Evolutionary conservation across 2,888 invertebrate species (phyloP).

Genomic region (Malthinus seriepunctatus): DNA sequence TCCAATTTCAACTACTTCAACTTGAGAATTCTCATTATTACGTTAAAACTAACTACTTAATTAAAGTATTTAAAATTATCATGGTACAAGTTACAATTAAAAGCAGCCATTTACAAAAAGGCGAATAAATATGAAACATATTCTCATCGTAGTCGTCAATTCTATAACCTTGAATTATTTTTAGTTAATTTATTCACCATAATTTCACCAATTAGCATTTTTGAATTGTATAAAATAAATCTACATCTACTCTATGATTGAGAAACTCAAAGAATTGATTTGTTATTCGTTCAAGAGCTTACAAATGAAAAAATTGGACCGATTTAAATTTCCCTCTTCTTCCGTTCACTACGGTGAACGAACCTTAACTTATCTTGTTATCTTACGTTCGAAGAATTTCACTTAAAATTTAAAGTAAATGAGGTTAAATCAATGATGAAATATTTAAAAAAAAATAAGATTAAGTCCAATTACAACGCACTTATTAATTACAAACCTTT

Average conservation of each 20-base stretch:
- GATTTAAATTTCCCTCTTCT: too few species aligned
- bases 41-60: not conserved
- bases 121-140: not conserved
- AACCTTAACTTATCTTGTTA: too few species aligned
- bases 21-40: not conserved
- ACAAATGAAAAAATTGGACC: too few species aligned
- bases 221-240: too few species aligned
- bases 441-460: not conserved
- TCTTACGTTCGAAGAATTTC: too few species aligned
- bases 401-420: not conserved
- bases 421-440: not conserved
- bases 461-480: not conserved
- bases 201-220: too few species aligned
- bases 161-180: conserved; percentile 1
- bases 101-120: too few species aligned
- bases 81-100: not conserved
- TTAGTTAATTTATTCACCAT: conserved; percentile 3
- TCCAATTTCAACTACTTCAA: too few species aligned
- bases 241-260: too few species aligned
- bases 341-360: too few species aligned
- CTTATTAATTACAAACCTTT: conserved; percentile 65
- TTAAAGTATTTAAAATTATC: not conserved
- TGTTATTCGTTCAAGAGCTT: too few species aligned
- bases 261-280: too few species aligned
- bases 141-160: not conserved